Conservation (phyloP, 2,888 invertebrate genomes). For the Nomada ferruginata region DNA sequence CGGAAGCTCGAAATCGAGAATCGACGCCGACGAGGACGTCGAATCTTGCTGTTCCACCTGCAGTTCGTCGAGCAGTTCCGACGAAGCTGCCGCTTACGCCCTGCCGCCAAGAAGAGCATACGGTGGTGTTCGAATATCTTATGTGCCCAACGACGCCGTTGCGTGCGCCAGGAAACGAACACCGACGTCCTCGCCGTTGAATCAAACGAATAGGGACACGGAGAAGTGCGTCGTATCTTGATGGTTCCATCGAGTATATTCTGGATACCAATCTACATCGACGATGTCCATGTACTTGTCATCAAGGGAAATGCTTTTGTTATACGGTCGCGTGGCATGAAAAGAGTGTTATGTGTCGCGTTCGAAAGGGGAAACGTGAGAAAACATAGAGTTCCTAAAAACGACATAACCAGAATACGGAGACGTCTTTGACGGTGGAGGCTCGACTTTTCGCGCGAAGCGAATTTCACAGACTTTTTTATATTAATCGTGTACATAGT, state of each 20-base stretch:
- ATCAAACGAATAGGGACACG: slow-evolving; percentile 86
- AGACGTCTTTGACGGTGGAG: slow-evolving; percentile 20
- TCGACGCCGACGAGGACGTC: slow-evolving; percentile 83
- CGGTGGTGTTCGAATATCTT: slow-evolving; percentile 95
- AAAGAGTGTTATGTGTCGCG: neutral
- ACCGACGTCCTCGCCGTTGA: slow-evolving; percentile 71
- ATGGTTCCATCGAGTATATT: slow-evolving; percentile 81
- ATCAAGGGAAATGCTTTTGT: slow-evolving; percentile 11
- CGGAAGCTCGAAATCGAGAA: slow-evolving; percentile 79
- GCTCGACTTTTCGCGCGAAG: slow-evolving; percentile 10
- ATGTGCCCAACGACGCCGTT: slow-evolving; percentile 96
- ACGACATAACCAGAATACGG: slow-evolving; percentile 4
- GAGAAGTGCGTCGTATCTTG: slow-evolving; percentile 95
- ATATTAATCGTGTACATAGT: slow-evolving; percentile 60
- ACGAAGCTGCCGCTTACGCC: slow-evolving; percentile 94
- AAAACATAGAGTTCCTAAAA: slow-evolving; percentile 61
- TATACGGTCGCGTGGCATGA: neutral
- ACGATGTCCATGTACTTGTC: neutral
- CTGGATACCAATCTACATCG: neutral
- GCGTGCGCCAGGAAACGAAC: slow-evolving; percentile 91
- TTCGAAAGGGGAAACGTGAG: slow-evolving; percentile 38
- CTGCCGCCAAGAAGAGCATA: slow-evolving; percentile 93
- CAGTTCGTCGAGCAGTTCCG: slow-evolving; percentile 92
- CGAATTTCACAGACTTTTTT: slow-evolving; percentile 12
- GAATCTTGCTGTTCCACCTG: slow-evolving; percentile 96